These are phyloP conservation scores for Periparus ater DNA, from an alignment of 2,797 vertebrate genomes.

Conservation along the genomic window DNA sequence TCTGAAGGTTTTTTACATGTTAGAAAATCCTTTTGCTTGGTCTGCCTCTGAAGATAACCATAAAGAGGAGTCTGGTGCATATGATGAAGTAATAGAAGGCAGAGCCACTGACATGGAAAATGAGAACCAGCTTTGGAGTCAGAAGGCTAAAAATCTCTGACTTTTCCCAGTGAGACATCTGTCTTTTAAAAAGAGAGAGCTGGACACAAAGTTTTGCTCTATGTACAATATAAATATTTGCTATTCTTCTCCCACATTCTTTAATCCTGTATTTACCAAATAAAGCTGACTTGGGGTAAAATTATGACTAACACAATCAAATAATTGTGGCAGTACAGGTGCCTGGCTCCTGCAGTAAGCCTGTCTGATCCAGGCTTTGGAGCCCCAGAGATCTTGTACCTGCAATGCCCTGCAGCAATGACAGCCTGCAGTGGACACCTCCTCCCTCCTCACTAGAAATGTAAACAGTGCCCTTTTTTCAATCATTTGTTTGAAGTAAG, in stretches of 20 bases:
- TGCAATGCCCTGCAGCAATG: background rate
- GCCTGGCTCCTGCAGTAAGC: background rate
- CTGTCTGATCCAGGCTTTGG: background rate
- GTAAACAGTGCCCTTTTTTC: background rate
- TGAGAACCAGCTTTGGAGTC: background rate
- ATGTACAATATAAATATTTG: background rate
- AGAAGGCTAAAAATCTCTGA: background rate
- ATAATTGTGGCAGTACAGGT: background rate
- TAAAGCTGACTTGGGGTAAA: background rate
- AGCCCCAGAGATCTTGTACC: background rate
- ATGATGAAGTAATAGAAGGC: background rate
- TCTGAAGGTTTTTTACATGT: background rate
- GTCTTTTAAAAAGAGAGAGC: background rate
- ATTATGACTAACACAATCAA: background rate
- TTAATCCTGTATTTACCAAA: constrained; percentile 44
- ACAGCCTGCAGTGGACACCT: background rate
- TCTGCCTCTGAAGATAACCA: background rate
- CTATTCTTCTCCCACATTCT: background rate
- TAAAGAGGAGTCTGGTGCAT: background rate
- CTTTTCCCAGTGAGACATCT: background rate
- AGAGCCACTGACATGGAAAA: background rate
- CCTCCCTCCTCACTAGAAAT: background rate
- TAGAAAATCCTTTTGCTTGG: background rate
- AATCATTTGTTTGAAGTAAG: background rate
- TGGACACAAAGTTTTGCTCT: background rate